phyloP scores from a whole-genome alignment of 2,888 invertebrate genomes.

The Brachynemurus nebulosus region DNA sequence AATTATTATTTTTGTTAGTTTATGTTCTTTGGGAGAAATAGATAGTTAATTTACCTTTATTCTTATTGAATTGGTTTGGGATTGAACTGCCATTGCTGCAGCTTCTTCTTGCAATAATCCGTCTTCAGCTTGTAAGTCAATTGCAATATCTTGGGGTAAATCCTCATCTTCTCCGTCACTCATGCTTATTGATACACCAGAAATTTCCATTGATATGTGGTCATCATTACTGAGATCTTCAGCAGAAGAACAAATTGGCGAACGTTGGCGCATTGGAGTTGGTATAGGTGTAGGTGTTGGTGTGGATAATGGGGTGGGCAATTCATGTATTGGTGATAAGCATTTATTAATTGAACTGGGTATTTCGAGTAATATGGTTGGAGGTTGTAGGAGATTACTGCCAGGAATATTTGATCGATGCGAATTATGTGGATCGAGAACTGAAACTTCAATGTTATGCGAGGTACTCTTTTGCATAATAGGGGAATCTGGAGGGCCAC shows the following conservation, averaged over 20 bases:
- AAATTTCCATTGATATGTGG: constrained; percentile 32
- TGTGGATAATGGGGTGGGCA: constrained; percentile 62
- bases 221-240: constrained; percentile 33
- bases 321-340: constrained; percentile 64
- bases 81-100: constrained; percentile 30
- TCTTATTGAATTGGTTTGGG: constrained; percentile 18
- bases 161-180: constrained; percentile 28
- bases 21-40: neutral
- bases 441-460: constrained; percentile 43
- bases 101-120: constrained; percentile 31
- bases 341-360: constrained; percentile 61
- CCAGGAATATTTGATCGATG: constrained; percentile 43
- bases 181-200: constrained; percentile 29
- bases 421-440: constrained; percentile 52
- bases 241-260: constrained; percentile 32
- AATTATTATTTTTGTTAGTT: constrained; percentile 16
- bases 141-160: constrained; percentile 27
- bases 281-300: constrained; percentile 48
- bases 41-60: constrained; percentile 7
- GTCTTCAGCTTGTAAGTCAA: constrained; percentile 31
- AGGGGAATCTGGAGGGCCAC: constrained; percentile 48
- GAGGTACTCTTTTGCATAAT: constrained; percentile 29
- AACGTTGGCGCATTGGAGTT: constrained; percentile 41
- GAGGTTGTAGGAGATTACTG: constrained; percentile 53
- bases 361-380: constrained; percentile 63